Conservation (phyloP, 2,888 invertebrate species). For the Ellobium chinense region DNA sequence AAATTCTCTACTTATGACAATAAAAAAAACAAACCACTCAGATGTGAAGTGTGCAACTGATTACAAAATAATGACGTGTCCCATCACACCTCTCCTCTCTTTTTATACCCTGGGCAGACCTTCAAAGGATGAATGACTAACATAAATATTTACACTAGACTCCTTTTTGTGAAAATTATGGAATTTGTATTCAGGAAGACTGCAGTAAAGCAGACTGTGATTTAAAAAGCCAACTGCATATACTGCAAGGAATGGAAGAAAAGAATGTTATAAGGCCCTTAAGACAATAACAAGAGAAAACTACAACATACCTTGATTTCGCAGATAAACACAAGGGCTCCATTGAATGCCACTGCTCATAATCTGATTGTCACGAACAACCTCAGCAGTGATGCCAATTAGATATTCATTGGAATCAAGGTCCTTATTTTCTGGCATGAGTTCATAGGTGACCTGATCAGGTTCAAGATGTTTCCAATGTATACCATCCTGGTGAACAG, state of each 20-base stretch:
- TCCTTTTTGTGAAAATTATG: background rate
- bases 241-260: background rate
- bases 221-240: background rate
- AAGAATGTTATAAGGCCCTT: background rate
- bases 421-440: background rate
- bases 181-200: too few relatives aligned
- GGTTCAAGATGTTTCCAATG: constrained; percentile 4
- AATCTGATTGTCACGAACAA: background rate
- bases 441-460: constrained; percentile 25
- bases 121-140: background rate
- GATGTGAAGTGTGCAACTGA: too few relatives aligned
- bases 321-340: constrained; percentile 13
- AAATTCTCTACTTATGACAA: too few relatives aligned
- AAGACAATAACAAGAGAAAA: background rate
- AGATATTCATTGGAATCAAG: background rate
- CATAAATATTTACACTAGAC: too few relatives aligned
- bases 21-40: too few relatives aligned
- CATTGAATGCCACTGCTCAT: constrained; percentile 32
- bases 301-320: constrained; percentile 10
- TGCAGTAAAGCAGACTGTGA: too few relatives aligned
- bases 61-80: too few relatives aligned
- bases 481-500: constrained; percentile 27
- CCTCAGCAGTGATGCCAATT: constrained; percentile 31
- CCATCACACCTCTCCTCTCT: too few relatives aligned
- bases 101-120: too few relatives aligned